Evolutionary conservation across 1,140 invertebrate genomes (phyloP), one percentile per base, ranked within the genome.

Genomic region (Macrobrachium nipponense): DNA sequence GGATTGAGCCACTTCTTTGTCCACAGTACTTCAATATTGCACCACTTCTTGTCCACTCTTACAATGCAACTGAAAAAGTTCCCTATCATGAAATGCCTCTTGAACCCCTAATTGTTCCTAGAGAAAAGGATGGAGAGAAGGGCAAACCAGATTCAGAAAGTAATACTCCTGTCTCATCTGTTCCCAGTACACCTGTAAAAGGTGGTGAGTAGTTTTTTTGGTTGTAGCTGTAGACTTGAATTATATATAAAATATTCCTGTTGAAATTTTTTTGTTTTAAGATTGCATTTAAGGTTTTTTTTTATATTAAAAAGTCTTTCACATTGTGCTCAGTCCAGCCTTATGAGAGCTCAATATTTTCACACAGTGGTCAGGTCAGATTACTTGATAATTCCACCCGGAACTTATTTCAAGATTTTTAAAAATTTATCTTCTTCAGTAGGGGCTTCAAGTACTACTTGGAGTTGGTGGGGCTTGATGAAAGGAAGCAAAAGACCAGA

Each of bases 1-100:
- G 83, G 88, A 92, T 96, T 90, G 95, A 96, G 90, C 95, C 95
- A 66, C 91, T 96, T 36, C 91, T 95, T 51, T 92, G 95, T 83
- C 93, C 93, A 89, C 93, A 93, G 80, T 96, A 95, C 89, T 91
- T 92, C 61, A 93, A 93, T 89, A 93, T 95, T 79, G 92, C 94
- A 80, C 95, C 95, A 61, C 91, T 96, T 79, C 91, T 93, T 58
- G 94, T 96, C 86, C 93, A 94, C 80, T 92, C 93, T 8, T 94
- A 93, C 89, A 92, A 92, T 90, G 90, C 92, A 73, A 88, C 92
- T 66, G 91, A 92, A 61, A 92, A 93, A 88, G 90, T 90, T 82
- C 89, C 89, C 17, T 94, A 91, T 90, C 91, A 77, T 90, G 90
- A 91, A 89, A 90, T 91, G 90, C 91, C 87, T 89, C 92, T 89